Conservation (phyloP, 2,113 vertebrate species). For the Brienomyrus brachyistius region DNA sequence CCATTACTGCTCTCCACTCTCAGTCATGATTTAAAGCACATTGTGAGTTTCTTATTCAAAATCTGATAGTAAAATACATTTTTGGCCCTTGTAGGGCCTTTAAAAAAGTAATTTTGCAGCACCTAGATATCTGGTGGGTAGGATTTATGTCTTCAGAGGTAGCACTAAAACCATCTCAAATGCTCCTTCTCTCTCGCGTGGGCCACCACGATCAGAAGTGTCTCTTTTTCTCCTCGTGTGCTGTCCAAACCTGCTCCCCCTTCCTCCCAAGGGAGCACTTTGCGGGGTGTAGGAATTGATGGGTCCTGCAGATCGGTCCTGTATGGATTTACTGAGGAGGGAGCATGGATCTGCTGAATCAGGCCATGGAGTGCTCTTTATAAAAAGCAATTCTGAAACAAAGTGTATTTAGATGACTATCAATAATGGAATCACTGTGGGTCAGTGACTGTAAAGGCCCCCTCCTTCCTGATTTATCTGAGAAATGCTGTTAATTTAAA, state of each 20-base stretch:
- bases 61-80: background rate
- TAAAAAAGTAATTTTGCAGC: background rate
- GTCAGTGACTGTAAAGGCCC: background rate
- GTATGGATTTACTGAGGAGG: constrained; percentile 22
- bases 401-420: constrained; percentile 35
- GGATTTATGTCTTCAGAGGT: background rate
- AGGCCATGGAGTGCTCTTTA: constrained; percentile 24
- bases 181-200: background rate
- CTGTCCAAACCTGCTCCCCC: background rate
- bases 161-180: background rate
- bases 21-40: background rate
- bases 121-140: background rate
- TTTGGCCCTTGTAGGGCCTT: background rate
- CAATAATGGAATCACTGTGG: constrained; percentile 27
- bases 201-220: background rate
- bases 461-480: background rate
- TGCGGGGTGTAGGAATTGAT: constrained; percentile 19
- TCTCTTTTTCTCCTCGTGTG: background rate
- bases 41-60: background rate
- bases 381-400: constrained; percentile 25
- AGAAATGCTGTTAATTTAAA: background rate
- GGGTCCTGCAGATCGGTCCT: constrained; percentile 16
- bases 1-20: background rate
- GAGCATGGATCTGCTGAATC: constrained; percentile 35
- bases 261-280: constrained; percentile 26